A percentile compares a stretch with the other conserved stretches of the same genome.
Conservation (phyloP, 1,140 invertebrate genomes). For the Lordiphosa mommai region DNA sequence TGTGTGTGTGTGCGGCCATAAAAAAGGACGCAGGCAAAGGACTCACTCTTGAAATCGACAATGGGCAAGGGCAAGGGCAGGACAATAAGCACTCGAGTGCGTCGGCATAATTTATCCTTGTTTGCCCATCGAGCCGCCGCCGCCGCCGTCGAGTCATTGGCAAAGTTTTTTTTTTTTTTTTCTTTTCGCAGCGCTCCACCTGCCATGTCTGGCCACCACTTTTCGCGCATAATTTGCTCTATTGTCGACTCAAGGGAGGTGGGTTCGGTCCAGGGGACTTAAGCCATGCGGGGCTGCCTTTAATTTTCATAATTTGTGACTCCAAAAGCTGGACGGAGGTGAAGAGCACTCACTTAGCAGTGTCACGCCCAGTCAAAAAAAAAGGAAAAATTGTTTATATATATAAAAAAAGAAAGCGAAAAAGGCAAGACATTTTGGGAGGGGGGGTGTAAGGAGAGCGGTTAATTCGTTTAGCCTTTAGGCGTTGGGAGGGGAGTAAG, state of each 20-base stretch:
- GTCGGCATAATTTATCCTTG: slow-evolving; percentile 75
- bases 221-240: slow-evolving; percentile 73
- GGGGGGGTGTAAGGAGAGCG: slow-evolving; percentile 2
- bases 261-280: slow-evolving; percentile 9
- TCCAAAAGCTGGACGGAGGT: slow-evolving; percentile 3
- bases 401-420: slow-evolving; percentile 2
- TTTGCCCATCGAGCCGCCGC: slow-evolving; percentile 47
- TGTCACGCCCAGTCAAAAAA: slow-evolving; percentile 49
- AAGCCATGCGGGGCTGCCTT: slow-evolving; percentile 15
- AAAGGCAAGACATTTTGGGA: neutral
- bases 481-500: neutral
- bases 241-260: slow-evolving; percentile 38
- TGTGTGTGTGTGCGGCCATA: slow-evolving; percentile 1
- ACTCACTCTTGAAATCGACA: slow-evolving; percentile 12
- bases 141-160: slow-evolving; percentile 11
- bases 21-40: slow-evolving; percentile 19
- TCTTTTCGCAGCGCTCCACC: neutral
- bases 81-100: slow-evolving; percentile 75
- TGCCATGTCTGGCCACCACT: slow-evolving; percentile 47
- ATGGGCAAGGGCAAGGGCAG: slow-evolving; percentile 16
- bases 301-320: slow-evolving; percentile 70
- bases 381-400: slow-evolving; percentile 2
- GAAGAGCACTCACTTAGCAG: slow-evolving; percentile 50
- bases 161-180: slow-evolving; percentile 31
- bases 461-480: slow-evolving; percentile 49